Conservation (phyloP, 92 coral and sea anemone species). For the Paramuricea clavata region DNA sequence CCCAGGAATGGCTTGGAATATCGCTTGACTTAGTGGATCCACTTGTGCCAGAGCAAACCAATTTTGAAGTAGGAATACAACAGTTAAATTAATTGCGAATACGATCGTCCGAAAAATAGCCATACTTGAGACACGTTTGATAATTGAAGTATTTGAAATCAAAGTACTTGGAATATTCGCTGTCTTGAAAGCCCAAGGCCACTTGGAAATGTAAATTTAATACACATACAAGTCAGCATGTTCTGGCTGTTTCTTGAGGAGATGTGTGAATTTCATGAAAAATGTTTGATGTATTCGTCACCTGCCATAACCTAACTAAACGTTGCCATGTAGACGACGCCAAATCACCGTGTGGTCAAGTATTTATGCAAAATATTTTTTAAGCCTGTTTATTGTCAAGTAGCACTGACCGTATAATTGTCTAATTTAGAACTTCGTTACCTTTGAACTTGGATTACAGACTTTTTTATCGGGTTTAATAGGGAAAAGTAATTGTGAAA, state of each 20-base stretch:
- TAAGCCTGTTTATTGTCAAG: background rate
- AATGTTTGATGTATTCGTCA: background rate
- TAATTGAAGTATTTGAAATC: background rate
- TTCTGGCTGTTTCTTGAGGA: background rate
- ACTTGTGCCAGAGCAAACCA: background rate
- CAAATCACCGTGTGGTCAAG: background rate
- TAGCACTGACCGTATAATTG: background rate
- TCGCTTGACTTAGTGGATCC: background rate
- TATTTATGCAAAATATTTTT: background rate
- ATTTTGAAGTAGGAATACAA: background rate
- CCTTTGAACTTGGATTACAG: too few relatives aligned
- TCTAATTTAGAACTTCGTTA: too few relatives aligned
- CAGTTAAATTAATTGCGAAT: background rate
- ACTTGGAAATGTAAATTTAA: background rate
- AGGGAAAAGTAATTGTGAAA: background rate
- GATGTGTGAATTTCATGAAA: background rate
- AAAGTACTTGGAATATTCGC: background rate
- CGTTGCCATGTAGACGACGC: constrained; percentile 26
- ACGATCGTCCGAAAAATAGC: background rate
- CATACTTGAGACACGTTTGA: background rate
- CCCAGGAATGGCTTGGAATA: background rate
- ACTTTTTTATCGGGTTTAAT: background rate
- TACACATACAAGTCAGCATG: background rate
- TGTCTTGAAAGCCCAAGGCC: background rate
- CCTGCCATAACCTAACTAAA: background rate